These are phyloP conservation scores for Taphrorychus bicolor DNA, from an alignment of 2,888 invertebrate species.

Conservation along the genomic window DNA sequence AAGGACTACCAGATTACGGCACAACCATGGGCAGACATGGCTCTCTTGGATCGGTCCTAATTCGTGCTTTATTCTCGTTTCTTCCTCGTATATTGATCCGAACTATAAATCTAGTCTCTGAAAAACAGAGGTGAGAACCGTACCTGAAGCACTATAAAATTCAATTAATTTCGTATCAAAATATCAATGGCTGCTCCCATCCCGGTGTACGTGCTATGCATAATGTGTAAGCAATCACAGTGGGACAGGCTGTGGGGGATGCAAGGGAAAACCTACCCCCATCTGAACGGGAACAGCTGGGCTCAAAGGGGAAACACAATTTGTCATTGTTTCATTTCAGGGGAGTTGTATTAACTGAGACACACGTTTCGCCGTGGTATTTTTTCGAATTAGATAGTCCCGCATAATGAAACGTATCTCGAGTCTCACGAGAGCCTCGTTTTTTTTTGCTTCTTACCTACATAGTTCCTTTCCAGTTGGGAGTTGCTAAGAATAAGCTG, in stretches of 20 bases:
- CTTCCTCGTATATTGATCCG: background rate
- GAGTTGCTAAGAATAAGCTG: slow-evolving; percentile 16
- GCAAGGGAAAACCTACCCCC: slow-evolving; percentile 48
- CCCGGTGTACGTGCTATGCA: slow-evolving; percentile 58
- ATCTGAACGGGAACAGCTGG: slow-evolving; percentile 56
- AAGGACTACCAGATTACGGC: slow-evolving; percentile 52
- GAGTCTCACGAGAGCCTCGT: background rate
- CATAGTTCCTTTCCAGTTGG: background rate
- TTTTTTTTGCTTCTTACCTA: too few species aligned
- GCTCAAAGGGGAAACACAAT: slow-evolving; percentile 55
- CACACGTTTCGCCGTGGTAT: slow-evolving; percentile 2
- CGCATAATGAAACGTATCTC: background rate
- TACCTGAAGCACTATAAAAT: slow-evolving; percentile 44
- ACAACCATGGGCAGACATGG: slow-evolving; percentile 22
- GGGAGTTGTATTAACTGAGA: slow-evolving; percentile 32
- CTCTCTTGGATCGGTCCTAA: slow-evolving; percentile 5
- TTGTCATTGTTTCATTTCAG: slow-evolving; percentile 53
- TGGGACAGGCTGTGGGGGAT: slow-evolving; percentile 49
- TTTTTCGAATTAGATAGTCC: slow-evolving; percentile 1
- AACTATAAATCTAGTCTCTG: slow-evolving; percentile 26
- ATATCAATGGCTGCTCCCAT: slow-evolving; percentile 46
- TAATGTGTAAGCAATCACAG: slow-evolving; percentile 61
- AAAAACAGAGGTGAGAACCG: slow-evolving; percentile 30
- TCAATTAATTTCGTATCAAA: slow-evolving; percentile 47
- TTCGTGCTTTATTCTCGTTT: background rate